Conservation (phyloP, 2,797 vertebrate species). For the Alectoris magna region DNA sequence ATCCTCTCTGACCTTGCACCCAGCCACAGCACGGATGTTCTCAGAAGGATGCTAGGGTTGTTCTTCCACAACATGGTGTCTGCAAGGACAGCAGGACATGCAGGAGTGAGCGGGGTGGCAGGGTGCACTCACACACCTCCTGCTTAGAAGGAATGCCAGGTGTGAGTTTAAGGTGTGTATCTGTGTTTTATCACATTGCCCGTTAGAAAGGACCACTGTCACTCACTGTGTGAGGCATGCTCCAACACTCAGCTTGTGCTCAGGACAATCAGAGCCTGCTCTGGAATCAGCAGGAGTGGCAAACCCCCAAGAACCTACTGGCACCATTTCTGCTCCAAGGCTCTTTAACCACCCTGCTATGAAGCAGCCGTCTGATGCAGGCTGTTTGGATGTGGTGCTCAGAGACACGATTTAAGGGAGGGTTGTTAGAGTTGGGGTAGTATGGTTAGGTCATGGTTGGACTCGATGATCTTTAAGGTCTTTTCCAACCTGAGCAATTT, state of each 20-base stretch:
- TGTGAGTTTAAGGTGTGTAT: not conserved
- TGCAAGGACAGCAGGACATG: not conserved
- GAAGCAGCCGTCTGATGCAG: not conserved
- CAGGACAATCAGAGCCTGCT: not conserved
- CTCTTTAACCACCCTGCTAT: not conserved
- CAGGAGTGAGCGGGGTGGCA: rapidly evolving
- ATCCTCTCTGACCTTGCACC: not conserved
- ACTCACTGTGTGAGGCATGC: not conserved
- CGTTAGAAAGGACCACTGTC: not conserved
- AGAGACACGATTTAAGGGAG: too few species aligned
- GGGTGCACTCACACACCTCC: not conserved
- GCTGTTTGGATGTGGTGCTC: not conserved
- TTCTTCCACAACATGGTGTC: not conserved
- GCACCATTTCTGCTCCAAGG: not conserved
- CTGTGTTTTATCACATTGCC: not conserved
- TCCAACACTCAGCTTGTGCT: rapidly evolving
- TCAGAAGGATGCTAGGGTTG: not conserved
- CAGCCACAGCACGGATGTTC: not conserved
- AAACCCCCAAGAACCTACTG: not conserved
- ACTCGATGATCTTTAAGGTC: too few species aligned
- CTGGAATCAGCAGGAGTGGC: not conserved
- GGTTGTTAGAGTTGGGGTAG: too few species aligned
- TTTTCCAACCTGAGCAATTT: too few species aligned
- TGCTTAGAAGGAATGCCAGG: not conserved
- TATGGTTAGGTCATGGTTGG: too few species aligned